These are phyloP conservation scores for Nasonia vitripennis DNA, from an alignment of 1,140 invertebrate genomes.

Conservation along the genomic window DNA sequence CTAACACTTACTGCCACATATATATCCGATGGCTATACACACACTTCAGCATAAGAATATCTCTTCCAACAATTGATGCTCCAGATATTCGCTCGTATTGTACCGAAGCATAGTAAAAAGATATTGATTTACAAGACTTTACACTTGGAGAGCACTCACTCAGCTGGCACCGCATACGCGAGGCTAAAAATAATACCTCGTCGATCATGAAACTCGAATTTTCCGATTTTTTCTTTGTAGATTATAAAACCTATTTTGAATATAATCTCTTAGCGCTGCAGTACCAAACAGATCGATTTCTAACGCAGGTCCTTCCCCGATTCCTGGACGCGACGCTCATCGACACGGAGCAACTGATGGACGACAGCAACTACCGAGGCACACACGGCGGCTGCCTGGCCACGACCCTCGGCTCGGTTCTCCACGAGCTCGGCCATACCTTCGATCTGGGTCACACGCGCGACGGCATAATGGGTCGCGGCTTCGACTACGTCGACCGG, in stretches of 20 bases:
- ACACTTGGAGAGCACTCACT: not conserved
- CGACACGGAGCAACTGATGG: slow-evolving; percentile 84
- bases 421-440: slow-evolving; percentile 96
- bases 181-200: too few species aligned
- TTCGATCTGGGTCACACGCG: slow-evolving; percentile 95
- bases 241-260: too few species aligned
- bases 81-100: not conserved
- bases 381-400: slow-evolving; percentile 92
- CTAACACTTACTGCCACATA: too few species aligned
- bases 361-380: slow-evolving; percentile 91
- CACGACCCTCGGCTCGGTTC: slow-evolving; percentile 93
- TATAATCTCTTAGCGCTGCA: not conserved
- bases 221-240: not conserved
- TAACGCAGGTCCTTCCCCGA: slow-evolving; percentile 64
- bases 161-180: not conserved
- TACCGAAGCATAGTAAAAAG: not conserved
- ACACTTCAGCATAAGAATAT: not conserved
- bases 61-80: slow-evolving; percentile 18
- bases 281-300: not conserved
- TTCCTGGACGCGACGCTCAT: slow-evolving; percentile 79
- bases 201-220: not conserved
- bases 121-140: slow-evolving; percentile 22
- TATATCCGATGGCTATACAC: too few species aligned
- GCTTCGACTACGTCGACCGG: slow-evolving; percentile 91
- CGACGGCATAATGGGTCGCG: slow-evolving; percentile 94